Conservation (phyloP, 2,797 vertebrate species). For the Enteromius thamalakanensis region DNA sequence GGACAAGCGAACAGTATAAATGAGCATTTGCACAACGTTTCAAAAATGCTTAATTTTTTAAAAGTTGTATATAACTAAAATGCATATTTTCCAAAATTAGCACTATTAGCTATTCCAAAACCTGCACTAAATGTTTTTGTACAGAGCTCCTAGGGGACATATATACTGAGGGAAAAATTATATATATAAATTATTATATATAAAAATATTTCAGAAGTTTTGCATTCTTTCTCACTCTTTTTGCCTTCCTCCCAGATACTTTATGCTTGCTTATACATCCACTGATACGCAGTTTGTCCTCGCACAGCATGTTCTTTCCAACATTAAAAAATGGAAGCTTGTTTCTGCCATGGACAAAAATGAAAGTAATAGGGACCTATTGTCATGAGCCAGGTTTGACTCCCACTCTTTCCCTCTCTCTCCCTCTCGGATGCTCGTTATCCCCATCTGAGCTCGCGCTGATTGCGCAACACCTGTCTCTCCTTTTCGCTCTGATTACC, state of each 20-base stretch:
- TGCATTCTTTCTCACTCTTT: neutral
- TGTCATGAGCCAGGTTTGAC: no score
- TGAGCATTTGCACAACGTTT: neutral
- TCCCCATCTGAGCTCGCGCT: no score
- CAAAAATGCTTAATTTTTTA: neutral
- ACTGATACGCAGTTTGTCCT: neutral
- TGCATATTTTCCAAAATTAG: neutral
- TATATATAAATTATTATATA: no score
- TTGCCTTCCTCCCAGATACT: neutral
- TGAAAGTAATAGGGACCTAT: no score
- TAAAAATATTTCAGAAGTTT: neutral
- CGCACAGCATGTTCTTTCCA: neutral
- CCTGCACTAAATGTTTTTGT: neutral
- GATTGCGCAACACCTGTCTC: no score
- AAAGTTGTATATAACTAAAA: neutral
- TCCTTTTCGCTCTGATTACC: no score
- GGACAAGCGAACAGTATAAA: neutral
- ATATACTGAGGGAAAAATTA: neutral
- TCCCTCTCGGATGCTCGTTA: no score
- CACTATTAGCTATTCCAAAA: neutral
- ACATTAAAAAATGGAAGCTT: neutral
- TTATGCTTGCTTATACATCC: neutral
- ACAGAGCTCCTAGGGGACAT: neutral
- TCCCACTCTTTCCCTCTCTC: no score
- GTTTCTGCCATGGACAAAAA: no score